Evolutionary conservation across 2,113 vertebrate genomes (phyloP), one percentile per base, ranked within the genome.

Genomic region (Heterocephalus glaber): DNA sequence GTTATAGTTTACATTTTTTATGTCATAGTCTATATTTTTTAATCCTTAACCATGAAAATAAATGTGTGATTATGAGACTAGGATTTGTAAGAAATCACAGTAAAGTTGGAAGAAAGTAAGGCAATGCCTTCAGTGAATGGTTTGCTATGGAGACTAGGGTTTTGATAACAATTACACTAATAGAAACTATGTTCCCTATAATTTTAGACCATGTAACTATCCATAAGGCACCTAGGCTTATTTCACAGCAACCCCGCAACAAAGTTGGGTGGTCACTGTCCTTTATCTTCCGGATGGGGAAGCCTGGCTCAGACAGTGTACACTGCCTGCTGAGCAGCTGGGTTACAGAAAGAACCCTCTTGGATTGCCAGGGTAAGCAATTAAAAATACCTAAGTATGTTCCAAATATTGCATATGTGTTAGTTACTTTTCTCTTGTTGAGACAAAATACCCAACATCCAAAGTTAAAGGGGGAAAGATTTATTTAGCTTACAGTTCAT

Each of bases 31-130:
- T 16, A 10, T 56, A 81, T 47, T 72, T 96, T 85, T 77, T 66
- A 90, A 22, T 82, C 8, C 54, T 91, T 88, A 85, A 60, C 26
- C n/a, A 35, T 88, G 66, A 89, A 86, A 92, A 89, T 76, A 91
- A 90, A 20, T 41, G 8, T 58, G 35, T 38, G 38, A 52, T 13
- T 28, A 44, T 17, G 24, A 81, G 72, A 24, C 38, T 81, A 30
- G 44, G 28, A 33, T 38, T 92, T 90, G 30, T 38, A 66, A 82
- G 65, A 91, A 92, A 92, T 88, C 72, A 94, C 17, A 70, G 84
- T 35, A 47, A 87, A 82, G 38, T 2, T 38, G 44, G 26, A 61
- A 81, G 83, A 82, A 93, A 81, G 65, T 74, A 66, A 91, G 44
- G 20, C 12, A n/a, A 30, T 47, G 26, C n/a, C 81, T 96, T 92